Evolutionary conservation across 2,113 vertebrate species (phyloP).

Genomic region (Archilochus colubris): DNA sequence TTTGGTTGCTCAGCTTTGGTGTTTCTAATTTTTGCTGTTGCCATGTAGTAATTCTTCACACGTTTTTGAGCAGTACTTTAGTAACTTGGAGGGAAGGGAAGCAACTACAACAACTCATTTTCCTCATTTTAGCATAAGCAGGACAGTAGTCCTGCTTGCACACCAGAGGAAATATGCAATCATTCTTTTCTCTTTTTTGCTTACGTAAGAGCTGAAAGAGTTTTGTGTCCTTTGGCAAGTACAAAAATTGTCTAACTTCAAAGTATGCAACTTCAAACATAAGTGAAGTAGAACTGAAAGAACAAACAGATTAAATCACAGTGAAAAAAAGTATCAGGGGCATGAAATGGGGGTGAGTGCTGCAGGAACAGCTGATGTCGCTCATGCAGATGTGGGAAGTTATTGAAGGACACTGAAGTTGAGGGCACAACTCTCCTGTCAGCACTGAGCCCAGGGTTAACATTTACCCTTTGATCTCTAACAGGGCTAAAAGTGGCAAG

Average conservation of each 20-base stretch:
- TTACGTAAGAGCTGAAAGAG: slow-evolving; percentile 55
- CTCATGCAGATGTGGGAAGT: not conserved
- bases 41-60: not conserved
- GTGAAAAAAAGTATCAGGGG: slow-evolving; percentile 43
- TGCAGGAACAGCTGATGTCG: not conserved
- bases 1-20: not conserved
- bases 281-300: slow-evolving; percentile 53
- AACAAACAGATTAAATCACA: slow-evolving; percentile 62
- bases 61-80: not conserved
- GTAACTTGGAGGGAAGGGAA: not conserved
- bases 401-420: not conserved
- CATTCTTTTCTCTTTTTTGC: slow-evolving; percentile 52
- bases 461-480: not conserved
- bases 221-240: slow-evolving; percentile 62
- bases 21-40: not conserved
- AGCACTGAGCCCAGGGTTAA: not conserved
- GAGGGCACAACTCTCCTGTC: not conserved
- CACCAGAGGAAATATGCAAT: slow-evolving; percentile 46
- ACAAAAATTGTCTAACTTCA: slow-evolving; percentile 71
- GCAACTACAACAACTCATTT: not conserved
- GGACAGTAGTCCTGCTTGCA: slow-evolving; percentile 2
- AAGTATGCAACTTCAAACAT: slow-evolving; percentile 72
- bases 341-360: not conserved
- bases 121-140: not conserved
- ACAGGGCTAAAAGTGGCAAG: not conserved